Evolutionary conservation across 2,797 vertebrate genomes (phyloP).

Genomic region (Poecile montanus): DNA sequence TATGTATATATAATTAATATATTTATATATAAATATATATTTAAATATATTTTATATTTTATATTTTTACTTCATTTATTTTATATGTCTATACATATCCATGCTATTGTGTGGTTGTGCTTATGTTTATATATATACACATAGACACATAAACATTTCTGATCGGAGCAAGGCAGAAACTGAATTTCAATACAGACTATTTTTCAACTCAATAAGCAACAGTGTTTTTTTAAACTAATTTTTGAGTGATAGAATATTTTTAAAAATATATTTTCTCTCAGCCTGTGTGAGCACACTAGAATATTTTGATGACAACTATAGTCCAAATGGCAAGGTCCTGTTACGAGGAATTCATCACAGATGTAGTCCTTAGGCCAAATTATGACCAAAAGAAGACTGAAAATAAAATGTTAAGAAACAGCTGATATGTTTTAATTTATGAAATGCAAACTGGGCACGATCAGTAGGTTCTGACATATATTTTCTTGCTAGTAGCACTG

Average conservation of each 20-base stretch:
- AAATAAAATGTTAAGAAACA: conserved; percentile 61
- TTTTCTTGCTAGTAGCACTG: conserved; percentile 21
- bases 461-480: conserved; percentile 32
- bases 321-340: conserved; percentile 47
- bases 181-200: neutral
- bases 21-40: too few species aligned
- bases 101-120: neutral
- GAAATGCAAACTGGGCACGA: neutral
- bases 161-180: neutral
- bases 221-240: neutral
- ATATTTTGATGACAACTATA: conserved; percentile 65
- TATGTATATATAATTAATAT: too few species aligned
- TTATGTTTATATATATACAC: neutral
- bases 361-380: conserved; percentile 57
- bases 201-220: neutral
- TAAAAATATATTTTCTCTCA: neutral
- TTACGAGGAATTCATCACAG: conserved; percentile 52
- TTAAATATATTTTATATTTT: too few species aligned
- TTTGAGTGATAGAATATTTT: conserved; percentile 29
- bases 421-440: conserved; percentile 56
- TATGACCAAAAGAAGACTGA: conserved; percentile 28
- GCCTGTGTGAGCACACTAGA: neutral
- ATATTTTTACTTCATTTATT: too few species aligned
- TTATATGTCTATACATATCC: neutral
- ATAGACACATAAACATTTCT: neutral